Conservation (phyloP, 2,113 vertebrate species). For the Nannobrachium achirus region DNA sequence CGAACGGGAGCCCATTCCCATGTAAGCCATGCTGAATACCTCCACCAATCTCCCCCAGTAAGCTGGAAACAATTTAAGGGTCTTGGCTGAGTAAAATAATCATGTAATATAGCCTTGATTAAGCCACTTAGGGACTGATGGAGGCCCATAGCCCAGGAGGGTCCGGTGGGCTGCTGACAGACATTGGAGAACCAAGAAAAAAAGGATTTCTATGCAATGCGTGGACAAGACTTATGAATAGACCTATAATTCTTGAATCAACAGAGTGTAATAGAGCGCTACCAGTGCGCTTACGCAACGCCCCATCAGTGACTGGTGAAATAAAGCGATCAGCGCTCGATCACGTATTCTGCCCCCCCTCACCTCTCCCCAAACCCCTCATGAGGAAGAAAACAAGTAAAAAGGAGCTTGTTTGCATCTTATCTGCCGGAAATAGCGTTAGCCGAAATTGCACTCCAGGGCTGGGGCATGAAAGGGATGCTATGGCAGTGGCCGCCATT, state of each 20-base stretch:
- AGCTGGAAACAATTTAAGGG: slow-evolving; percentile 79
- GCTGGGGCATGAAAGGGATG: slow-evolving; percentile 78
- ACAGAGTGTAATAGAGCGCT: neutral
- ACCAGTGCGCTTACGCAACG: neutral
- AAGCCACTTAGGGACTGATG: slow-evolving; percentile 67
- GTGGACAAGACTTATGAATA: slow-evolving; percentile 13
- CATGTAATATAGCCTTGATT: slow-evolving; percentile 64
- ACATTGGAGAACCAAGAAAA: neutral
- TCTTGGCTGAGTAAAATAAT: slow-evolving; percentile 77
- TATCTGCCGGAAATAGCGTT: slow-evolving; percentile 84
- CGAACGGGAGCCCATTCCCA: slow-evolving; percentile 28
- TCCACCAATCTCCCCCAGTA: slow-evolving; percentile 68
- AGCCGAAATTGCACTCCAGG: slow-evolving; percentile 78
- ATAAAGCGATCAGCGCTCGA: slow-evolving; percentile 6
- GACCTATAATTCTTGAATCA: slow-evolving; percentile 14
- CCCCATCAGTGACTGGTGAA: slow-evolving; percentile 46
- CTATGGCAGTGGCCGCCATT: slow-evolving; percentile 69
- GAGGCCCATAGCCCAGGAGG: slow-evolving; percentile 45
- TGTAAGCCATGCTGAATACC: slow-evolving; percentile 59
- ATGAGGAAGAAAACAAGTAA: slow-evolving; percentile 61
- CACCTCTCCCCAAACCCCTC: slow-evolving; percentile 44
- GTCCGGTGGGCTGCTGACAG: neutral
- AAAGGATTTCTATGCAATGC: neutral
- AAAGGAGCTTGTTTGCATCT: slow-evolving; percentile 71
- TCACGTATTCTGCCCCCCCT: slow-evolving; percentile 23